These are phyloP conservation scores for Alectoris magna DNA, from an alignment of 2,797 vertebrate species.

Conservation along the genomic window DNA sequence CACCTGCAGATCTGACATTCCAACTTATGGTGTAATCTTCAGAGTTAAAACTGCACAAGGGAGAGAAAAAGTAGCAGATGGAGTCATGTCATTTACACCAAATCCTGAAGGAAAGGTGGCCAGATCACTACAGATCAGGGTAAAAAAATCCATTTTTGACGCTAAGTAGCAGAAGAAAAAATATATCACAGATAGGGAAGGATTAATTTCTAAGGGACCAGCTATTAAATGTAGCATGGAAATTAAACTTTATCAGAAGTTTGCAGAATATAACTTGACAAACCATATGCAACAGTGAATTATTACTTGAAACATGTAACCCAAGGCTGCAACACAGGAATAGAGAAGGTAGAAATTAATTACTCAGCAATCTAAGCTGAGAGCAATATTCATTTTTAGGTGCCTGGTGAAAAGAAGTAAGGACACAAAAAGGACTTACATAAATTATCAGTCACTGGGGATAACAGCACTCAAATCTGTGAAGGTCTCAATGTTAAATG, in stretches of 20 bases:
- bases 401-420: neutral
- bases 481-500: constrained; percentile 57
- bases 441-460: constrained; percentile 32
- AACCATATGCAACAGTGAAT: constrained; percentile 9
- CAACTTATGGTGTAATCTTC: neutral
- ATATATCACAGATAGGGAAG: constrained; percentile 17
- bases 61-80: constrained; percentile 38
- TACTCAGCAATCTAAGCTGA: constrained; percentile 37
- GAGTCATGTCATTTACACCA: constrained; percentile 33
- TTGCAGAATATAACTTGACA: constrained; percentile 25
- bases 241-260: neutral
- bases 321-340: constrained; percentile 27
- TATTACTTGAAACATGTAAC: constrained; percentile 9
- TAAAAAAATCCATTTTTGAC: constrained; percentile 39
- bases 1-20: neutral
- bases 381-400: neutral
- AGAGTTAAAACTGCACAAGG: neutral
- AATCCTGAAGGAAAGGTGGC: constrained; percentile 8
- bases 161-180: constrained; percentile 41
- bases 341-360: constrained; percentile 29
- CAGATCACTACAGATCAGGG: constrained; percentile 8
- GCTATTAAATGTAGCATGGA: constrained; percentile 23
- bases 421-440: constrained; percentile 41
- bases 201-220: constrained; percentile 38
- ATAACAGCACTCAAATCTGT: neutral